Conservation (phyloP, 2,888 invertebrate genomes). For the Anoncus sp. region DNA sequence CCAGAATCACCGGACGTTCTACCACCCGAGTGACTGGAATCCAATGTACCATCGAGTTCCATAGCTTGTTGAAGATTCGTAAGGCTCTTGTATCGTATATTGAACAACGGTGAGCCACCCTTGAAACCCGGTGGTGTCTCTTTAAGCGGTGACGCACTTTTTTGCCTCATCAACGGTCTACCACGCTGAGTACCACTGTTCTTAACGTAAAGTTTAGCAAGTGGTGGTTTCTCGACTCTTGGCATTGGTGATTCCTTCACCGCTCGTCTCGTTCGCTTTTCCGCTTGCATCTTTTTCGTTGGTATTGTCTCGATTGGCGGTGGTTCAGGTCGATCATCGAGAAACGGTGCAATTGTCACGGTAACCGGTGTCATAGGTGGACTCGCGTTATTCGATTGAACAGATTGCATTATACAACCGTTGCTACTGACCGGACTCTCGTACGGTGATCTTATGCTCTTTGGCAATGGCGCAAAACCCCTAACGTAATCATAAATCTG, state of each 20-base stretch:
- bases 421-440: constrained; percentile 76
- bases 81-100: constrained; percentile 87
- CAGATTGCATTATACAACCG: constrained; percentile 35
- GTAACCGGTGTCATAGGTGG: constrained; percentile 84
- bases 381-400: constrained; percentile 64
- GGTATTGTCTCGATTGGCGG: constrained; percentile 97
- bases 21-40: constrained; percentile 95
- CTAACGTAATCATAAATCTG: constrained; percentile 98
- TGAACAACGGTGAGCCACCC: constrained; percentile 91
- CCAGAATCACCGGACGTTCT: constrained; percentile 94
- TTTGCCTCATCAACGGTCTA: constrained; percentile 88
- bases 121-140: constrained; percentile 89
- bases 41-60: constrained; percentile 91
- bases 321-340: constrained; percentile 91
- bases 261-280: constrained; percentile 90
- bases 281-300: constrained; percentile 90
- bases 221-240: constrained; percentile 86
- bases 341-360: constrained; percentile 85
- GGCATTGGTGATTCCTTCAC: constrained; percentile 86
- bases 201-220: constrained; percentile 91
- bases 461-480: constrained; percentile 95
- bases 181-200: constrained; percentile 88
- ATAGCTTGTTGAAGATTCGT: constrained; percentile 90
- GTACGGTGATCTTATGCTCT: constrained; percentile 89
- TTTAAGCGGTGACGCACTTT: constrained; percentile 89